These are phyloP conservation scores for Melanostigma gelatinosum DNA, from an alignment of 2,113 vertebrate species.

Conservation along the genomic window DNA sequence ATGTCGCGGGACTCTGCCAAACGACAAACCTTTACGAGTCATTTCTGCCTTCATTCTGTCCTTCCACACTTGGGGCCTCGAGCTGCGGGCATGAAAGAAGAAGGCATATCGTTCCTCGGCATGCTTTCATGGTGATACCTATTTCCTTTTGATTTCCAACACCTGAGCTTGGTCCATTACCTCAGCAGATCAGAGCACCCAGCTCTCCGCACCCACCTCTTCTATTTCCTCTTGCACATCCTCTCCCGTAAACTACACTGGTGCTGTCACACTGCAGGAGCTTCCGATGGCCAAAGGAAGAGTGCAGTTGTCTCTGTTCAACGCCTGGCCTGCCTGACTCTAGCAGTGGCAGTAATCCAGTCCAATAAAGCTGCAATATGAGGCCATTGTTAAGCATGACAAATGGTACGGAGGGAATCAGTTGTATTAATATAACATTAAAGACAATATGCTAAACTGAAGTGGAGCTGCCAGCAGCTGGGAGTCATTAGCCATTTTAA, in stretches of 20 bases:
- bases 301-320: not conserved
- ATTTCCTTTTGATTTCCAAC: conserved; percentile 1
- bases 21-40: no score
- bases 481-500: conserved; percentile 35
- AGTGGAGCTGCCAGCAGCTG: conserved; percentile 43
- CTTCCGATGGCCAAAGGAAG: not conserved
- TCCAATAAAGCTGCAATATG: conserved; percentile 20
- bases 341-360: conserved; percentile 10
- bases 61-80: not conserved
- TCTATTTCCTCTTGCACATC: not conserved
- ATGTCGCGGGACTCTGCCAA: conserved; percentile 45
- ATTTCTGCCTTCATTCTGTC: not conserved
- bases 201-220: not conserved
- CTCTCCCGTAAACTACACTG: conserved; percentile 22
- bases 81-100: not conserved
- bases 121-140: conserved; percentile 17
- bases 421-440: conserved; percentile 45
- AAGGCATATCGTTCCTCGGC: not conserved
- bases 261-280: conserved; percentile 8
- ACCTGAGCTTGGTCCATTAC: not conserved
- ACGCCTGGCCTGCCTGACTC: conserved; percentile 3
- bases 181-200: conserved; percentile 14
- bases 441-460: conserved; percentile 46
- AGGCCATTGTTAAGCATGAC: conserved; percentile 36
- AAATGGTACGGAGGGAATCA: conserved; percentile 11